A percentile compares a stretch with the other conserved stretches of the same genome.
phyloP scores from a whole-genome alignment of 1,140 invertebrate species.

The Archegozetes longisetosus region DNA sequence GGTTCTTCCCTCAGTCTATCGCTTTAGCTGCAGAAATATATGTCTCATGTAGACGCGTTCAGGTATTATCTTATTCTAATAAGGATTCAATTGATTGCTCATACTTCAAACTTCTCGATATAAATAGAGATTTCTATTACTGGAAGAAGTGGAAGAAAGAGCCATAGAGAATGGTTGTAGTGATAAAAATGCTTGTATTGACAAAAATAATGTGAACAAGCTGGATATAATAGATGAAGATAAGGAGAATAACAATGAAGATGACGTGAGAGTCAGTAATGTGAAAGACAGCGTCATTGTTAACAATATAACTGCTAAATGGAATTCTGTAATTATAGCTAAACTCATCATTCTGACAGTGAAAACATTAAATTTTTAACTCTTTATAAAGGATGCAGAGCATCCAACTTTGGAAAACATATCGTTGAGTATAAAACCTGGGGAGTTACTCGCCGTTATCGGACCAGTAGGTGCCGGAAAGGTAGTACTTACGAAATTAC shows the following conservation, averaged over 20 bases:
- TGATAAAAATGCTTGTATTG: not conserved
- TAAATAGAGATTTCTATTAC: conserved; percentile 1
- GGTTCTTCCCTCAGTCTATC: conserved; percentile 7
- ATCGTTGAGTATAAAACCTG: conserved; percentile 17
- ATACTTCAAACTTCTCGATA: not conserved
- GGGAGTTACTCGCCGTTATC: conserved; percentile 47
- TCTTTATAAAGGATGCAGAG: not conserved
- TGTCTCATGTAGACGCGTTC: conserved; percentile 11
- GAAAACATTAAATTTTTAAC: not conserved
- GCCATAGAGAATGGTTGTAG: not conserved
- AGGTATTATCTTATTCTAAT: conserved; percentile 3
- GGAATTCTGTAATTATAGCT: not conserved
- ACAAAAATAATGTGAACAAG: not conserved
- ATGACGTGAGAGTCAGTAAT: no score
- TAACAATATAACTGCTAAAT: conserved; percentile 8
- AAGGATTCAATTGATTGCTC: not conserved
- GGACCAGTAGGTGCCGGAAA: conserved; percentile 47
- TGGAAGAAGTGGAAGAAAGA: conserved; percentile 6
- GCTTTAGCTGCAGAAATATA: conserved; percentile 3
- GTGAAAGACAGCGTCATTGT: not conserved
- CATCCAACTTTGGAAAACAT: conserved; percentile 18
- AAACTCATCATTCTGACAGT: no score
- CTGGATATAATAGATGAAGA: not conserved
- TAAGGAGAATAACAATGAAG: no score
- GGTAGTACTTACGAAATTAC: not conserved